phyloP scores from a whole-genome alignment of 1,140 invertebrate species.

The Brachionus manjavacas region DNA sequence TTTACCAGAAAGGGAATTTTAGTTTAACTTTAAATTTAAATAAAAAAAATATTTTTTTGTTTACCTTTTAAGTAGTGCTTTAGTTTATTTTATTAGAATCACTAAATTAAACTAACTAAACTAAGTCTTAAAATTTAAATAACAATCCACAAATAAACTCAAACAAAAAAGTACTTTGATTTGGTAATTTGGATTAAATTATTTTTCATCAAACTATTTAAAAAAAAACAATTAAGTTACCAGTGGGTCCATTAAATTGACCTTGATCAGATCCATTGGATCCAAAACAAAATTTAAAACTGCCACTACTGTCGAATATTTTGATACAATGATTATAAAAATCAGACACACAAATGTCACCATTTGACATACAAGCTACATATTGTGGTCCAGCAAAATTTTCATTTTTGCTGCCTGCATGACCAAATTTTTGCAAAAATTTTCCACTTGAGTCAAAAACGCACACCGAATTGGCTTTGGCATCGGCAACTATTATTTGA shows the following conservation, averaged over 20 bases:
- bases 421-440: conserved; percentile 45
- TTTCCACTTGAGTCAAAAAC: conserved; percentile 61
- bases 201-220: not conserved
- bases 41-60: too few species aligned
- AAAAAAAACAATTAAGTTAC: conserved; percentile 44
- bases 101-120: too few species aligned
- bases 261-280: conserved; percentile 60
- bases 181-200: not conserved
- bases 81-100: too few species aligned
- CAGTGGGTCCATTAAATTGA: conserved; percentile 64
- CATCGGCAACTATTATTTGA: conserved; percentile 63
- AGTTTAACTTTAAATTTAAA: too few species aligned
- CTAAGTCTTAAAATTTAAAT: too few species aligned
- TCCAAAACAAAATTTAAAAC: conserved; percentile 55
- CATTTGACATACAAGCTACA: conserved; percentile 58
- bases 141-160: too few species aligned
- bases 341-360: conserved; percentile 61
- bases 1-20: too few species aligned
- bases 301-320: conserved; percentile 47
- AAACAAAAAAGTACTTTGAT: too few species aligned
- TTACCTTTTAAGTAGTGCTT: too few species aligned
- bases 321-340: conserved; percentile 64
- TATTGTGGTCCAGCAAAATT: conserved; percentile 65
- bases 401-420: conserved; percentile 52
- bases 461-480: conserved; percentile 61